phyloP scores from a whole-genome alignment of 2,113 vertebrate species.

The Lathamus discolor region DNA sequence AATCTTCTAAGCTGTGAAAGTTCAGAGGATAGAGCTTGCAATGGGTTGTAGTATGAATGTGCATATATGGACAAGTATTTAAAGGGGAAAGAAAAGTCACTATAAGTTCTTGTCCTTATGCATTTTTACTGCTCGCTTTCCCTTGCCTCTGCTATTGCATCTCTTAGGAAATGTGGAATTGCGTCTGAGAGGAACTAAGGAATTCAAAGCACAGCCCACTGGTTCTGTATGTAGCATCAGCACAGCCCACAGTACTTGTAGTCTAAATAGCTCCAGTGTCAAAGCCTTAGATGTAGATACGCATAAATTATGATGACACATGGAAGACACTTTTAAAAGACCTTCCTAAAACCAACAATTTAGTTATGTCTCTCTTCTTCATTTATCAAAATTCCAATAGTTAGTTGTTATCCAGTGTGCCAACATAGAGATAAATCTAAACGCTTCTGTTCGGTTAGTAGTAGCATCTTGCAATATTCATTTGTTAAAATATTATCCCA shows the following conservation, averaged over 20 bases:
- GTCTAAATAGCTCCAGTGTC: background rate
- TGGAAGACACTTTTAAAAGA: background rate
- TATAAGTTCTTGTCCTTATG: background rate
- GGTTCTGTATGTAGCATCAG: background rate
- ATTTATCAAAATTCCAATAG: background rate
- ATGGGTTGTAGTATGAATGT: background rate
- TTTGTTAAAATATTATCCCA: background rate
- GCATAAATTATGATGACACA: background rate
- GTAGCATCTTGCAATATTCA: background rate
- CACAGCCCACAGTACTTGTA: background rate
- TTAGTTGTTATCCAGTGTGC: background rate
- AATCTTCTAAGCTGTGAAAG: background rate
- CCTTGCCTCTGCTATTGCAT: background rate
- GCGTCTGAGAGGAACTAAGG: background rate
- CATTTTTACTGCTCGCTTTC: background rate
- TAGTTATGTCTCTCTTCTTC: background rate
- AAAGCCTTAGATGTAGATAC: background rate
- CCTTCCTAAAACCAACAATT: background rate
- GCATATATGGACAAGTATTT: background rate
- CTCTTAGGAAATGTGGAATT: background rate
- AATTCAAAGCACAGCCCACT: background rate
- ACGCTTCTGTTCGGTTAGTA: background rate
- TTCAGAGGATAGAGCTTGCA: background rate
- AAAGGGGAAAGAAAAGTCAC: background rate
- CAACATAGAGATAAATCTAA: background rate